Evolutionary conservation across 1,140 invertebrate species (phyloP), one percentile per base, ranked within the genome.

Genomic region (Liolophura sinensis): DNA sequence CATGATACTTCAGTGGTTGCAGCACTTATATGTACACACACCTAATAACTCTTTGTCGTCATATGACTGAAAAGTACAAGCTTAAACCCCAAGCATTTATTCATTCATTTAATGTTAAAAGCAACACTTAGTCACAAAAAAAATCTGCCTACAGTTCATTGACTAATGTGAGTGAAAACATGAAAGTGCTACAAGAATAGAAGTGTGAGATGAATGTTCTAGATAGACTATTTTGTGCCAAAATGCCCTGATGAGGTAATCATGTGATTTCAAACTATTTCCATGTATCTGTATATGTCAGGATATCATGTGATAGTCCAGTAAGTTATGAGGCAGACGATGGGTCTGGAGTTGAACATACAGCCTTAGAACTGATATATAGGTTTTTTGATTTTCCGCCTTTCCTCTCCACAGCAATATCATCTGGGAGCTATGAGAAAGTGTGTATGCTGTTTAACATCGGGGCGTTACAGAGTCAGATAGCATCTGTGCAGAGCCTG

Each of bases 361-460:
- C 67, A 52, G 31, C 56, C 31, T 64, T 70, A 52, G 15, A 63
- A 1, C 18, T 40, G 3, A 40, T 3, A 9, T 20, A 27, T 24
- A 27, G 16, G n/a, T 61, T 49, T 14, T 1, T 50, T 48, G 9
- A 54, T 60, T 62, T 46, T 64, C 62, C 16, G 24, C 67, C 18
- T 22, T 55, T 73, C 64, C 88, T 95, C 57, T 89, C 69, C 66
- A 16, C 73, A 84, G 82, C 78, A 48, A 81, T 84, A 65, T 76
- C 93, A 50, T 94, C 93, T 5, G 84, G 96, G 60, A 87, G 89
- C 7, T 99, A 94, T 85, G 98, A 99, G 85, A 94, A 93, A 80
- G 90, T 96, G 49, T 98, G 96, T 80, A 90, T 99, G 57, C 87
- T 99, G 1, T 99, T 97, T 86, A 99, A 99, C 84, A 95, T 98